Base-by-base conservation (phyloP, 2,113 vertebrate species). In the Chlorodrepanis virens region DNA sequence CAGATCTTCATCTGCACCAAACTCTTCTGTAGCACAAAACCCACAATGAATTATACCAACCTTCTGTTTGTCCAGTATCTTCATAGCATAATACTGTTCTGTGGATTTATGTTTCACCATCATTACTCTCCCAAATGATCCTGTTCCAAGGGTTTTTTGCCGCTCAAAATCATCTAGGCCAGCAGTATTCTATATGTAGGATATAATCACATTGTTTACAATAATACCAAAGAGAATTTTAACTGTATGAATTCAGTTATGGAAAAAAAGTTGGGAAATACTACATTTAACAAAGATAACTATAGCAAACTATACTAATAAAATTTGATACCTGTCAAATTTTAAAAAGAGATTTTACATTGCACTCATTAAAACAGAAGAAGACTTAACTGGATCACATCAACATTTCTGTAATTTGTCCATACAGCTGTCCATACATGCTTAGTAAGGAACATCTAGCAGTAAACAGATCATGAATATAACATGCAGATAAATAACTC, bases 21-120 rank as follows among this genome's bases (percentile, higher is more conserved):
- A 70, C 28, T 81, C 84, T 52, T 42, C 25, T 74, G 71, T 20
- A 74, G 28, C 61, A 74, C 20, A 59, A 64, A 91, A 5, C 1
- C 1, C 45, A 29, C 22, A 42, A 39, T 10, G 81, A 78, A 72
- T 74, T 5, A 64, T 7, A 98, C 98, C 87, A 86, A 99, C 99
- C 98, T 99, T 99, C 96, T 99, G 99, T 98, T 99, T 99, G 98
- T 99, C 99, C 98, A 99, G 98, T 97, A 99, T 99, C 98, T 99
- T 99, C 99, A 99, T 99, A 94, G 99, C 99, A 64, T 99, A 99
- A 98, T 99, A 99, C 98, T 99, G 99, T 93, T 99, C 99, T 77
- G 99, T 99, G 97, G 98, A 98, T 99, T 99, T 99, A 97, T 99
- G 99, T 96, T 99, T 99, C 97, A 99, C 99, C 87, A 99, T 97